A percentile compares a stretch with the other conserved stretches of the same genome.
phyloP scores from a whole-genome alignment of 2,888 invertebrate genomes.

The Callinectes sapidus region DNA sequence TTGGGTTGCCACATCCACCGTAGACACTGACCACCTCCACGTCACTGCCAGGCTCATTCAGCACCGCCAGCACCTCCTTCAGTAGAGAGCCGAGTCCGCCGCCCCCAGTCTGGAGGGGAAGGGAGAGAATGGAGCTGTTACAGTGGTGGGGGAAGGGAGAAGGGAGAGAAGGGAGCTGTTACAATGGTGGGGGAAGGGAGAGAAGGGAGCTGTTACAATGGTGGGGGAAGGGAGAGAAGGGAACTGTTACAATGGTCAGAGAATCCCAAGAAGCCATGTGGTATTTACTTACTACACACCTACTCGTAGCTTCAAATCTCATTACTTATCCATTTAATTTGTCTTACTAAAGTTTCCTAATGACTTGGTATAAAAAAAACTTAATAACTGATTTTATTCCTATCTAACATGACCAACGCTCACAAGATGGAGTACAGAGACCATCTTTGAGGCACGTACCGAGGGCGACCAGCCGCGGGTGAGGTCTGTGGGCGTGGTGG shows the following conservation, averaged over 20 bases:
- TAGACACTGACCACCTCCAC: slow-evolving; percentile 57
- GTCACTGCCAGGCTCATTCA: background rate
- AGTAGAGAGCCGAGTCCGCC: slow-evolving; percentile 46
- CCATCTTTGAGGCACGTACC: background rate
- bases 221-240: too few species aligned
- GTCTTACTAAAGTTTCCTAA: background rate
- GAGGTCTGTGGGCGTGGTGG: slow-evolving; percentile 62
- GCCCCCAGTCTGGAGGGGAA: slow-evolving; percentile 39
- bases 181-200: background rate
- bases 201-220: too few species aligned
- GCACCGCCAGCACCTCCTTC: slow-evolving; percentile 6
- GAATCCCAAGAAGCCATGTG: too few species aligned
- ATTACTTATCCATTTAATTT: background rate
- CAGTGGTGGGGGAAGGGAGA: too few species aligned
- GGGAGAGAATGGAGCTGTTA: background rate
- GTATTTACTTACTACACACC: too few species aligned
- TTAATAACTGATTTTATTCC: too few species aligned
- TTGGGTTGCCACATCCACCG: background rate
- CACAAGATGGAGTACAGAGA: background rate
- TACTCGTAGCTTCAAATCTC: too few species aligned
- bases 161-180: background rate
- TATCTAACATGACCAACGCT: background rate
- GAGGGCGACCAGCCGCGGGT: slow-evolving; percentile 60
- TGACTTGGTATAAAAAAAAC: too few species aligned
- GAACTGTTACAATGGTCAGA: background rate